Conservation (phyloP, 2,113 vertebrate genomes). For the Alligator sinensis region DNA sequence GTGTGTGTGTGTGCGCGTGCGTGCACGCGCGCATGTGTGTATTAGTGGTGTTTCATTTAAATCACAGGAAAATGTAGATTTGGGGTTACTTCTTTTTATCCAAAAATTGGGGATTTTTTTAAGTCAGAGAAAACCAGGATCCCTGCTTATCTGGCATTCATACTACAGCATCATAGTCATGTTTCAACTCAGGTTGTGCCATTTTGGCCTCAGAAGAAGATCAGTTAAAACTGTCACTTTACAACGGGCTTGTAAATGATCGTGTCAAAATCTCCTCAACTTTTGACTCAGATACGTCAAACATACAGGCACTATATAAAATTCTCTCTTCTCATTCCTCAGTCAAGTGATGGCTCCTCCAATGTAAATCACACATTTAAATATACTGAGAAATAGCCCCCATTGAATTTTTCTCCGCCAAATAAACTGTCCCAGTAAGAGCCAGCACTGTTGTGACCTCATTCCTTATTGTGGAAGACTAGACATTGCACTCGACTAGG, state of each 20-base stretch:
- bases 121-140: no score
- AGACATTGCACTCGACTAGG: neutral
- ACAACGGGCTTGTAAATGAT: neutral
- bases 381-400: neutral
- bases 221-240: neutral
- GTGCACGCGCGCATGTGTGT: no score
- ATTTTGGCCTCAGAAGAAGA: neutral
- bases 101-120: no score
- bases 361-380: neutral
- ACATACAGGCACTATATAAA: neutral
- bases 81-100: no score
- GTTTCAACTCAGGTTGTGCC: neutral
- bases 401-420: neutral
- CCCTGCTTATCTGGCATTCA: neutral
- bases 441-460: neutral
- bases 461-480: accelerated
- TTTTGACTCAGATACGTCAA: neutral
- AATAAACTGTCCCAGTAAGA: neutral
- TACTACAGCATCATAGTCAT: constrained; percentile 30
- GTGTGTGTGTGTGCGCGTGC: no score
- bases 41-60: no score
- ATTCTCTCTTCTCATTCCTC: neutral
- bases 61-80: no score
- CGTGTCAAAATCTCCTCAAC: neutral
- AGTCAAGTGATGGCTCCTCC: neutral